Percentiles rank a stretch among this genome's conserved stretches.
phyloP scores from a whole-genome alignment of 2,113 vertebrate species.

The Microcebus griseorufus region DNA sequence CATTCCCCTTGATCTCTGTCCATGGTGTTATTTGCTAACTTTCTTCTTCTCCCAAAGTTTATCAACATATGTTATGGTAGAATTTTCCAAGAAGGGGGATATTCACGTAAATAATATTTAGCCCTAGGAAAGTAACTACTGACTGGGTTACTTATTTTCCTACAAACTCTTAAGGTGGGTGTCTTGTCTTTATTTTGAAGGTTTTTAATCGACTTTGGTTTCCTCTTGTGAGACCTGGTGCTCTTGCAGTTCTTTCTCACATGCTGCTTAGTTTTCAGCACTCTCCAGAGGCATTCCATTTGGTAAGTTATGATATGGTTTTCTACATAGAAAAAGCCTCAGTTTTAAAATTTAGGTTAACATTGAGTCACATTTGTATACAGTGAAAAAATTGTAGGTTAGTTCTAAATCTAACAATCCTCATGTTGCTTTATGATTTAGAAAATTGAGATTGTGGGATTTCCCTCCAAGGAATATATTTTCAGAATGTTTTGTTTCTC shows the following conservation, averaged over 20 bases:
- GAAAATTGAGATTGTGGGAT: background rate
- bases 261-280: conserved; percentile 99
- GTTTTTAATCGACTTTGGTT: conserved; percentile 98
- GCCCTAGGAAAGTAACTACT: background rate
- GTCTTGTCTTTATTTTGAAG: conserved; percentile 79
- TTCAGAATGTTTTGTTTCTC: background rate
- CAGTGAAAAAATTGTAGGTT: background rate
- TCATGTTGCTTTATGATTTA: conserved; percentile 16
- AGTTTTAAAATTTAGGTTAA: background rate
- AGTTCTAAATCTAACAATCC: background rate
- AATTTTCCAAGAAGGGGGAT: background rate
- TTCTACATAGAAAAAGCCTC: background rate
- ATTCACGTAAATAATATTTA: background rate
- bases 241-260: conserved; percentile 96
- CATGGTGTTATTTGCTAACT: background rate
- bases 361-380: background rate
- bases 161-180: background rate
- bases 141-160: background rate
- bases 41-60: background rate
- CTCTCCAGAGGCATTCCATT: conserved; percentile 98
- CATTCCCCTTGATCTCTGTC: background rate
- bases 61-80: background rate
- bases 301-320: conserved; percentile 88
- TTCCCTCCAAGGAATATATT: conserved; percentile 22
- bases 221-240: conserved; percentile 96